Evolutionary conservation across 2,113 vertebrate species (phyloP), one percentile per base, ranked within the genome.

Genomic region (Prionailurus bengalensis): DNA sequence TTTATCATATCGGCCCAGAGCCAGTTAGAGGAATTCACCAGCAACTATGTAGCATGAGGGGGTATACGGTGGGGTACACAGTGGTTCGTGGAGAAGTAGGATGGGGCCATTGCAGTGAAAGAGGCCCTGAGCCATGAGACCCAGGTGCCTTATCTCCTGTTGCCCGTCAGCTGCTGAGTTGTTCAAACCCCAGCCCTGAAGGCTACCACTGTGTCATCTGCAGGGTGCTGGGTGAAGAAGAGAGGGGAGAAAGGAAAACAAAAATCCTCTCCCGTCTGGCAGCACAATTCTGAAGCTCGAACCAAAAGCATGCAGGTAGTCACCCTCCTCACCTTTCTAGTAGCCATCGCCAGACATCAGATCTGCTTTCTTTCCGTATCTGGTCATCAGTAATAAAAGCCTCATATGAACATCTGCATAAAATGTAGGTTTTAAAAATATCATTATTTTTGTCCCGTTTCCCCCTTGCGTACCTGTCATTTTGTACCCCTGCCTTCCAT

Each of bases 1-100:
- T 94, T 92, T 91, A 53, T 80, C 79, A 14, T 29, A 21, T 27
- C 91, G 91, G 61, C 81, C 53, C 39, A 84, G 51, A 90, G 78
- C 53, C 87, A 65, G 63, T 73, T 73, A 78, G 61, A 91, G 65
- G 42, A 83, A 91, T 84, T 51, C 45, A 63, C 53, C 83, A 31
- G 45, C 65, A 63, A 80, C 6, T 55, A n/a, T 25, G 19, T n/a
- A 66, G 39, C 25, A 1, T 19, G 8, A 61, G 10, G 23, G 76
- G 63, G 51, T 23, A 10, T 45, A 25, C 14, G 19, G 31, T 2
- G 23, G 76, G 68, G 58, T 23, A 10, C 39, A 25, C 14, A 23
- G 27, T 2, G 25, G 9, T 33, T 36, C 6, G 4, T 19, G 65
- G 48, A 70, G 25, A 91, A 83, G 45, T 17, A 70, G 31, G 39